A percentile compares a stretch with the other conserved stretches of the same genome.
These are phyloP conservation scores for Ctenicera cuprea DNA, from an alignment of 2,888 invertebrate species.

Conservation along the genomic window DNA sequence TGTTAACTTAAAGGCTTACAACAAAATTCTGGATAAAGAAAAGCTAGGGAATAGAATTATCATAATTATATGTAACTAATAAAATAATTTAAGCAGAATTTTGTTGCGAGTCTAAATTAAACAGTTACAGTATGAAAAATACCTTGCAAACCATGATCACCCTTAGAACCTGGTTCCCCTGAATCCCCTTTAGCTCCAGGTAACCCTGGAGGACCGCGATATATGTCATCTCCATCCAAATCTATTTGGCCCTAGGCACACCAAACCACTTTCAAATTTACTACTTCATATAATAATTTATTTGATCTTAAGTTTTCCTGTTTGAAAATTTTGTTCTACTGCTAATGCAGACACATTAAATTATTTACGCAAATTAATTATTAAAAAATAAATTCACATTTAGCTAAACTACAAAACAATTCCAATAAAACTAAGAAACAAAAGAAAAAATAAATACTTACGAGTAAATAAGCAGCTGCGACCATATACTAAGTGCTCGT, in stretches of 20 bases:
- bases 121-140: constrained; percentile 49
- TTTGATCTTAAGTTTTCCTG: constrained; percentile 3
- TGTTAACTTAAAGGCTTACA: not conserved
- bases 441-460: constrained; percentile 42
- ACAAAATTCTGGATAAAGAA: no score
- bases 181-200: constrained; percentile 77
- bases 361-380: not conserved
- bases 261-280: constrained; percentile 68
- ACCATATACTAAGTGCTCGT: constrained; percentile 48
- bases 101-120: not conserved
- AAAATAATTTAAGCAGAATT: not conserved
- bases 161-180: constrained; percentile 75
- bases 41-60: no score
- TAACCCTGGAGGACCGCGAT: constrained; percentile 80
- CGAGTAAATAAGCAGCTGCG: constrained; percentile 53
- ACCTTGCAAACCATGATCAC: constrained; percentile 74
- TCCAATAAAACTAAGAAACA: constrained; percentile 5
- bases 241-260: constrained; percentile 75
- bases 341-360: constrained; percentile 1
- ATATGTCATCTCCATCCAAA: constrained; percentile 75
- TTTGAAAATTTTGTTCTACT: not conserved
- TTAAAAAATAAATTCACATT: constrained; percentile 16
- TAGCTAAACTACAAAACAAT: constrained; percentile 33
- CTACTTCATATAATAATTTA: constrained; percentile 45
- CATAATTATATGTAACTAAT: no score